A percentile compares a stretch with the other conserved stretches of the same genome.
Conservation (phyloP, 2,888 invertebrate species). For the Drosophila buzzatii region DNA sequence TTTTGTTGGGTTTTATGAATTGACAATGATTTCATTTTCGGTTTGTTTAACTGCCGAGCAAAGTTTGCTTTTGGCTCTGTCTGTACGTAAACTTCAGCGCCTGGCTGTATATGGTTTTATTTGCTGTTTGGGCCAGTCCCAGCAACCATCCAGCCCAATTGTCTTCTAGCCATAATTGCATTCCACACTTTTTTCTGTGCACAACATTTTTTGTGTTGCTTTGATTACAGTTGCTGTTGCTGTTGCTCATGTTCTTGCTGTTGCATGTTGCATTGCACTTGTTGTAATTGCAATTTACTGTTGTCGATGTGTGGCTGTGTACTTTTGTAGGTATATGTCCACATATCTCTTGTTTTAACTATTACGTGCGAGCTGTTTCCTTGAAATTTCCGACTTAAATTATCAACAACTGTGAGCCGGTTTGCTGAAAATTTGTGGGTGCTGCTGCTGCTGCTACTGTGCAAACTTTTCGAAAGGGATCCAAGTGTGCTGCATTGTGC, state of each 20-base stretch:
- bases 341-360: conserved; percentile 60
- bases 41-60: conserved; percentile 69
- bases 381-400: conserved; percentile 77
- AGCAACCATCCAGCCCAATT: conserved; percentile 22
- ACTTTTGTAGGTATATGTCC: conserved; percentile 13
- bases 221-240: conserved; percentile 62
- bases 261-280: conserved; percentile 54
- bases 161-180: conserved; percentile 70
- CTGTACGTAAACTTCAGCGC: conserved; percentile 58
- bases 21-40: conserved; percentile 79
- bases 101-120: conserved; percentile 58
- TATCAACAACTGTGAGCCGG: conserved; percentile 70
- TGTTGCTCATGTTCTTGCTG: conserved; percentile 35
- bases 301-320: conserved; percentile 21
- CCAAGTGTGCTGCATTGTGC: conserved; percentile 5
- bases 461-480: conserved; percentile 58
- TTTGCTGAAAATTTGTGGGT: conserved; percentile 63
- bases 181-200: conserved; percentile 57
- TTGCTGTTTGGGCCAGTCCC: conserved; percentile 36
- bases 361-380: conserved; percentile 68
- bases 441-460: conserved; percentile 36
- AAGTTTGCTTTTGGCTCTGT: conserved; percentile 26
- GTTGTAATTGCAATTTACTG: conserved; percentile 74
- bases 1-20: conserved; percentile 77
- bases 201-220: conserved; percentile 53